Evolutionary conservation across 2,797 vertebrate species (phyloP).

Genomic region (Pseudochromis fuscus): DNA sequence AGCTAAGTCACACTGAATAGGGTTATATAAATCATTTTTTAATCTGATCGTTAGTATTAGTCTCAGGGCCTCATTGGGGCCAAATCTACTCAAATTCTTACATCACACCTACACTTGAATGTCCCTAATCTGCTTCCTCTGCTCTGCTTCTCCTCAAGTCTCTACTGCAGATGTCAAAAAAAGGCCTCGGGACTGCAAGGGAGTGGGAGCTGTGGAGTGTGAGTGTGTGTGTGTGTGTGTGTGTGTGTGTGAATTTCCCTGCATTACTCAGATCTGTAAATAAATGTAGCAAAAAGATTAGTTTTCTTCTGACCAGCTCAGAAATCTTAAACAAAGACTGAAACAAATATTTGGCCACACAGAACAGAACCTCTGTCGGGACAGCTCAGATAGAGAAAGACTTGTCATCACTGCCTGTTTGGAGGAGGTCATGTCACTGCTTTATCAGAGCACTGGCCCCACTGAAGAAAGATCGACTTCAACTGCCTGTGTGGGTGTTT

Average conservation of each 20-base stretch:
- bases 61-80: not conserved
- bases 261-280: slow-evolving; percentile 6
- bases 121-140: slow-evolving; percentile 48
- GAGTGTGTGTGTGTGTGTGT: slow-evolving; percentile 7
- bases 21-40: not conserved
- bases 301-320: not conserved
- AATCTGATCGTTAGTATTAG: not conserved
- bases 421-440: slow-evolving; percentile 24
- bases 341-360: not conserved
- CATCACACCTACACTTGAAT: slow-evolving; percentile 27
- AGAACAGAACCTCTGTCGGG: not conserved
- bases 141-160: slow-evolving; percentile 60
- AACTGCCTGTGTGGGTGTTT: slow-evolving; percentile 1
- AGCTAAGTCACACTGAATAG: not conserved
- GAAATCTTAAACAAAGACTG: not conserved
- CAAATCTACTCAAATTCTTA: slow-evolving; percentile 33
- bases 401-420: slow-evolving; percentile 35
- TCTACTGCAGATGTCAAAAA: slow-evolving; percentile 45
- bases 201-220: not conserved
- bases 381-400: slow-evolving; percentile 28
- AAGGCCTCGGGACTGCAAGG: slow-evolving; percentile 25
- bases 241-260: not conserved
- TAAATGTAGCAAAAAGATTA: too few species aligned
- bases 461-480: slow-evolving; percentile 5
- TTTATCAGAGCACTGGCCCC: slow-evolving; percentile 29